Base-by-base conservation (phyloP, 2,113 vertebrate genomes). In the Chelonoidis abingdonii region DNA sequence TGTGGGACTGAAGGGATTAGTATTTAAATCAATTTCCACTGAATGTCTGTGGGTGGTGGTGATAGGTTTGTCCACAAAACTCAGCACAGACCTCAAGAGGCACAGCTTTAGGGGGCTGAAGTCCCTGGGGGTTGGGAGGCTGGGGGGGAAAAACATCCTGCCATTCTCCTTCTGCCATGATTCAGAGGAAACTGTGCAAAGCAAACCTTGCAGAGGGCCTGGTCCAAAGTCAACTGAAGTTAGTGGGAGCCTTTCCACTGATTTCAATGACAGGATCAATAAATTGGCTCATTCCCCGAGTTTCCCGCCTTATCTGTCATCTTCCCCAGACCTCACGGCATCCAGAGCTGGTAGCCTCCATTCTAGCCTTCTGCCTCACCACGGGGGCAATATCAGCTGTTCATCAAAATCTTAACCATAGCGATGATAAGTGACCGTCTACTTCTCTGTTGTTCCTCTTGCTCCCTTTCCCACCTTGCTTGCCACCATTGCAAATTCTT, bases 221-320 rank as follows among this genome's bases (percentile, higher is more conserved):
- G 29, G 17, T 62, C 35, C 0, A 0, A 75, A 75, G 35, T 19
- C 19, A 22, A 75, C n/a, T 75, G 69, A 75, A 41, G 35, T 88
- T 59, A 10, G 19, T 4, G 6, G 79, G 38, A 76, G 19, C 65
- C 56, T 84, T 80, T 57, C 47, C 85, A 21, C 41, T 8, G 1
- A 0, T 72, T 91, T 92, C 24, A 56, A 56, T 89, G 91, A 65
- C 14, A 65, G 59, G 6, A 65, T 65, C 59, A 65, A 65, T 17
- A 13, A 65, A 31, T 35, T 65, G 59, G 29, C 59, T 35, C 59
- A 65, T 65, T 21, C 89, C 79, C 65, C 19, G 65, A 93, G 89
- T 76, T 95, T 80, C 81, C 93, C 93, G 88, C 87, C 96, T 94
- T 97, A 50, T 92, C 47, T 49, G 75, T 89, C 81, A 65, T 87